These are phyloP conservation scores for Phalacrocorax pelagicus DNA, from an alignment of 2,113 vertebrate genomes.

Conservation along the genomic window DNA sequence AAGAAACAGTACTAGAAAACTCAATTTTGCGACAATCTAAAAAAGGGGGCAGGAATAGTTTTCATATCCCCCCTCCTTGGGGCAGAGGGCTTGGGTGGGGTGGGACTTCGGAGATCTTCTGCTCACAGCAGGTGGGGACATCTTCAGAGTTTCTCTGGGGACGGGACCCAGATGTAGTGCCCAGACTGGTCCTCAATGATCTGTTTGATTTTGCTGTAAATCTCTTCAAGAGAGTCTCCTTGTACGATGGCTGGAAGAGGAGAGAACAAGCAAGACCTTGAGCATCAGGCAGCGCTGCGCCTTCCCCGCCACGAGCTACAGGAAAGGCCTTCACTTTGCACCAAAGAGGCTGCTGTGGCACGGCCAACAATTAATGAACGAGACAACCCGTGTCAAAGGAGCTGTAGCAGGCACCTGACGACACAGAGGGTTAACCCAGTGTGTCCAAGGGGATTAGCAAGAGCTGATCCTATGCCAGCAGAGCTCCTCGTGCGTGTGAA, in stretches of 20 bases:
- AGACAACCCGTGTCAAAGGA: not conserved
- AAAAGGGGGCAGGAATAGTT: slow-evolving; percentile 85
- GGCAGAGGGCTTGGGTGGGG: slow-evolving; percentile 78
- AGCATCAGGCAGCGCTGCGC: not conserved
- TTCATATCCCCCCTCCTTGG: slow-evolving; percentile 64
- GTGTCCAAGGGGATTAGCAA: not conserved
- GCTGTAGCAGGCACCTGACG: accelerated
- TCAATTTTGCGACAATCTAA: slow-evolving; percentile 94
- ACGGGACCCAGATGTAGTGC: slow-evolving; percentile 99
- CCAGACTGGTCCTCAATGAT: slow-evolving; percentile 99
- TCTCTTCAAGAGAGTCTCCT: slow-evolving; percentile 98
- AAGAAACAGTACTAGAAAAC: slow-evolving; percentile 99
- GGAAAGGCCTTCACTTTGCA: not conserved
- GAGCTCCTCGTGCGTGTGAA: not conserved
- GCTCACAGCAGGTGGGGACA: slow-evolving; percentile 72
- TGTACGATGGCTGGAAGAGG: slow-evolving; percentile 91
- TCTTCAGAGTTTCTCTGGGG: slow-evolving; percentile 98
- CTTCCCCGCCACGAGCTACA: accelerated
- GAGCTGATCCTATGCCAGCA: not conserved
- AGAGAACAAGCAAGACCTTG: not conserved
- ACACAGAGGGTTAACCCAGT: slow-evolving; percentile 8
- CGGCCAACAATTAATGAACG: accelerated
- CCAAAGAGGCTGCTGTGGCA: no score
- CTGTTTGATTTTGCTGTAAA: slow-evolving; percentile 99
- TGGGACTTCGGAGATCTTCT: slow-evolving; percentile 75